Conservation (phyloP, 2,113 vertebrate genomes). For the Misgurnus anguillicaudatus region DNA sequence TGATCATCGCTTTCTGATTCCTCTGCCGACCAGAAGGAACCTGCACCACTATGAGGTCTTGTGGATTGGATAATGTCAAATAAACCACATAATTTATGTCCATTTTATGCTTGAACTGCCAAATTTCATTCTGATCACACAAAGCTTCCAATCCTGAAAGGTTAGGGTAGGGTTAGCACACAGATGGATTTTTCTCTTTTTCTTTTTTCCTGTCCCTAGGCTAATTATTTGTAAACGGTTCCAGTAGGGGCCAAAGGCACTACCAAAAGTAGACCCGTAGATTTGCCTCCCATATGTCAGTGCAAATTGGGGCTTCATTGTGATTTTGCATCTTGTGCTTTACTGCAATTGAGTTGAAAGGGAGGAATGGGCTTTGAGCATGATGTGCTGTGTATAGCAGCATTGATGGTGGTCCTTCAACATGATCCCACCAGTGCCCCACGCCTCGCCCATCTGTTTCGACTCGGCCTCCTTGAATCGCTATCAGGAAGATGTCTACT, state of each 20-base stretch:
- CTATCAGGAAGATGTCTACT: slow-evolving; percentile 70
- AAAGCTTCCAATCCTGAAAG: slow-evolving; percentile 61
- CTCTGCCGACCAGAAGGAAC: slow-evolving; percentile 32
- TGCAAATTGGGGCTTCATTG: slow-evolving; percentile 75
- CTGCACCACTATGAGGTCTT: slow-evolving; percentile 37
- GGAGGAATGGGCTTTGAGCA: slow-evolving; percentile 64
- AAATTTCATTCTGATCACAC: slow-evolving; percentile 61
- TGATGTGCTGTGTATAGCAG: slow-evolving; percentile 69
- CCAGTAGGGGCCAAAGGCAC: slow-evolving; percentile 65
- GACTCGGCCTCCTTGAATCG: slow-evolving; percentile 68
- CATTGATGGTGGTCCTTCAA: slow-evolving; percentile 77
- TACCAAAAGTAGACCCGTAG: slow-evolving; percentile 64
- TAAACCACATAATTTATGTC: slow-evolving; percentile 54
- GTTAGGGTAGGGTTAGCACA: slow-evolving; percentile 64
- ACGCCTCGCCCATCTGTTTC: slow-evolving; percentile 74
- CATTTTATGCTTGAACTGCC: slow-evolving; percentile 51
- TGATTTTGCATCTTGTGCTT: slow-evolving; percentile 59
- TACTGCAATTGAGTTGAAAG: slow-evolving; percentile 70
- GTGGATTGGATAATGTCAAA: slow-evolving; percentile 44
- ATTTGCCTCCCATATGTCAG: slow-evolving; percentile 66
- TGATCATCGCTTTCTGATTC: slow-evolving; percentile 36
- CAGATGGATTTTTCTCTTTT: slow-evolving; percentile 69
- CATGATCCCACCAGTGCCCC: slow-evolving; percentile 68
- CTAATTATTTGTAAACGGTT: slow-evolving; percentile 77
- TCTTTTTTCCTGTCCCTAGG: slow-evolving; percentile 49